Percentiles rank a stretch among this genome's conserved stretches.
phyloP scores from a whole-genome alignment of 2,113 vertebrate species.

The Nycticryphes semicollaris region DNA sequence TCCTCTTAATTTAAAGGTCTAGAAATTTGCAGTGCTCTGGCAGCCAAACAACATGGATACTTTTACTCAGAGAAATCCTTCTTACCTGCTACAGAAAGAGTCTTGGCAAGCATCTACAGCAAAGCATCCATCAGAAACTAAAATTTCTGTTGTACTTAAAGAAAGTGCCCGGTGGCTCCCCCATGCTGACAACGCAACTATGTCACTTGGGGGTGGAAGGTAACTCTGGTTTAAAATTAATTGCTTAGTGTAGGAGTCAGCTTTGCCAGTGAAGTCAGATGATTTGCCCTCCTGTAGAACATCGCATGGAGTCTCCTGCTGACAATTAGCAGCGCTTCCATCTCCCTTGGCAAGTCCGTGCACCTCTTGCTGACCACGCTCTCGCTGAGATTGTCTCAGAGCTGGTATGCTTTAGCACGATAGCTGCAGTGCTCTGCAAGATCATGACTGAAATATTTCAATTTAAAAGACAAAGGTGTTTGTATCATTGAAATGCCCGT shows the following conservation, averaged over 20 bases:
- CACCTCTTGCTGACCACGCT: not conserved
- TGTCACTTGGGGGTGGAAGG: not conserved
- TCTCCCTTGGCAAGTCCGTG: not conserved
- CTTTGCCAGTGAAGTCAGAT: not conserved
- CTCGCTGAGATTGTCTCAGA: not conserved
- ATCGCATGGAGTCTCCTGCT: not conserved
- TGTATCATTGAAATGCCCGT: not conserved
- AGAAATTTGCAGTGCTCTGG: not conserved
- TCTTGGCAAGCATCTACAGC: not conserved
- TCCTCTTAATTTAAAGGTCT: not conserved
- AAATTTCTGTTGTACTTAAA: not conserved
- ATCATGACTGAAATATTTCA: not conserved
- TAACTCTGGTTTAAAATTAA: not conserved
- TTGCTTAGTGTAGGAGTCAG: not conserved
- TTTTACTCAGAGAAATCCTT: conserved; percentile 5
- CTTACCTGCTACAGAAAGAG: not conserved
- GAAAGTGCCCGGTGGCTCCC: not conserved
- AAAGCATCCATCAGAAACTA: not conserved
- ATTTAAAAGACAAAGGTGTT: not conserved
- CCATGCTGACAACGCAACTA: not conserved
- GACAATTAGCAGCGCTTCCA: not conserved
- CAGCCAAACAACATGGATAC: not conserved
- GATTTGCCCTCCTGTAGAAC: not conserved
- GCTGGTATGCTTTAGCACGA: fast-evolving
- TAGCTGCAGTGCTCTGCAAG: not conserved